These are phyloP conservation scores for Psilopogon haemacephalus DNA, from an alignment of 2,113 vertebrate genomes.

Conservation along the genomic window DNA sequence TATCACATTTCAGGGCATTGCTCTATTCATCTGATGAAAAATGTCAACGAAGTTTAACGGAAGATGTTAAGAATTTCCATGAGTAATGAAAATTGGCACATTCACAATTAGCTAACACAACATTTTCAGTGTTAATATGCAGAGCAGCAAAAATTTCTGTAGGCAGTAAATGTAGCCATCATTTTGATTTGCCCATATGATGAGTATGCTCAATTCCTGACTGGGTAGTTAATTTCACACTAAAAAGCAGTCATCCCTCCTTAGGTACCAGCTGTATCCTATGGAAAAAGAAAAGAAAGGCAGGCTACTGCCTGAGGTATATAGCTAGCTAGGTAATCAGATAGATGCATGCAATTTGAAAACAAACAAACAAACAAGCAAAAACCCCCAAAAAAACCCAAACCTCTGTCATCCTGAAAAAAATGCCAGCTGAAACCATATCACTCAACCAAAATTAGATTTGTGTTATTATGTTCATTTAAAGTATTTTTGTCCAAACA, in stretches of 20 bases:
- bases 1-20: slow-evolving; percentile 19
- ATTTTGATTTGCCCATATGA: slow-evolving; percentile 52
- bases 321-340: background rate
- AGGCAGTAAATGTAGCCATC: slow-evolving; percentile 64
- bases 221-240: slow-evolving; percentile 54
- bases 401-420: background rate
- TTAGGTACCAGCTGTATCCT: background rate
- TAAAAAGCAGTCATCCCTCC: slow-evolving; percentile 34
- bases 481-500: background rate
- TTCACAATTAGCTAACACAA: slow-evolving; percentile 59
- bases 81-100: slow-evolving; percentile 43
- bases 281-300: background rate
- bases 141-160: slow-evolving; percentile 54
- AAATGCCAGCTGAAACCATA: background rate
- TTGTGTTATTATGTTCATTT: background rate
- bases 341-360: background rate
- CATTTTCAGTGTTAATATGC: slow-evolving; percentile 50
- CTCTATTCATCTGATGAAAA: slow-evolving; percentile 48
- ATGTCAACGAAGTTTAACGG: slow-evolving; percentile 56
- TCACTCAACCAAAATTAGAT: background rate
- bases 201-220: slow-evolving; percentile 60
- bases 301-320: background rate
- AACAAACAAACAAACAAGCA: too few species aligned
- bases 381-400: background rate
- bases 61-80: slow-evolving; percentile 38